These are phyloP conservation scores for Thalassoma bifasciatum DNA, from an alignment of 2,113 vertebrate genomes.

Conservation along the genomic window DNA sequence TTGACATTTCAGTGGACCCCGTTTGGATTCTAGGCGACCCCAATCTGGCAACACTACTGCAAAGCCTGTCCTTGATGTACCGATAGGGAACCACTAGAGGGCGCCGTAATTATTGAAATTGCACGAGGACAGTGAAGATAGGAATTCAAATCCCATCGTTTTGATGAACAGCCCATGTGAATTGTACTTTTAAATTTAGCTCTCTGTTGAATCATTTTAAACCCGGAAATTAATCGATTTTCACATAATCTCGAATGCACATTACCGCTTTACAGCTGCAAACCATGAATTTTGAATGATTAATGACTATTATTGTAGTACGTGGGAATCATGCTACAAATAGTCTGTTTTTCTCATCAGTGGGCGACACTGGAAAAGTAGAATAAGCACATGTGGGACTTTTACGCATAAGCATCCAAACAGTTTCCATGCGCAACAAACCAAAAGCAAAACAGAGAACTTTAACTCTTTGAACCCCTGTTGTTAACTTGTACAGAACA, in stretches of 20 bases:
- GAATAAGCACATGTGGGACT: constrained; percentile 43
- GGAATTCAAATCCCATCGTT: background rate
- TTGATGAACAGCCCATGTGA: background rate
- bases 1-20: no score
- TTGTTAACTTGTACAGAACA: background rate
- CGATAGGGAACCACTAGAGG: constrained; percentile 34
- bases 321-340: constrained; percentile 3
- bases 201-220: no score
- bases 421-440: constrained; percentile 39
- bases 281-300: background rate
- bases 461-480: background rate
- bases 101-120: constrained; percentile 7
- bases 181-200: background rate
- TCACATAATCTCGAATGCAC: no score
- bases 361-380: constrained; percentile 48
- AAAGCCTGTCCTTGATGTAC: no score
- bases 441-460: constrained; percentile 10
- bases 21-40: no score
- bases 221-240: no score
- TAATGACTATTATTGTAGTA: background rate
- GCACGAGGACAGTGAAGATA: fast-evolving
- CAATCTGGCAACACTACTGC: no score
- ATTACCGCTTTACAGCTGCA: no score
- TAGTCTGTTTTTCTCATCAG: constrained; percentile 63
- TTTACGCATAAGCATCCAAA: constrained; percentile 30